Evolutionary conservation across 2,888 invertebrate species (phyloP).

Genomic region (Diadromus collaris): DNA sequence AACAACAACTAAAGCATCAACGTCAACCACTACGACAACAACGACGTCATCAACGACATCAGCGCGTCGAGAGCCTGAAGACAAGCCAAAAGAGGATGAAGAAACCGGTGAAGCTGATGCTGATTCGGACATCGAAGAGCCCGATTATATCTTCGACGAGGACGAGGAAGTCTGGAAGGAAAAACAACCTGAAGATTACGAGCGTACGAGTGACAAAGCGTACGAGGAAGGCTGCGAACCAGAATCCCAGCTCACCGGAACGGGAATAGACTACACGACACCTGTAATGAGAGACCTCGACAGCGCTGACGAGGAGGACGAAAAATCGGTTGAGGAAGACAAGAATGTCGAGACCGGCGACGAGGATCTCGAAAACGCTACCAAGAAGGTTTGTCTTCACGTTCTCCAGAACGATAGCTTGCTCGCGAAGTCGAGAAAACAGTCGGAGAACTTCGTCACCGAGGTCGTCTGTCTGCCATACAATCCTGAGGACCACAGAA

Average conservation of each 20-base stretch:
- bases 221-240: conserved; percentile 43
- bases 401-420: conserved; percentile 50
- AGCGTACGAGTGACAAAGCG: conserved; percentile 13
- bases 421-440: conserved; percentile 29
- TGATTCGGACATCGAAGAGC: conserved; percentile 30
- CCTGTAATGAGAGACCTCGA: conserved; percentile 23
- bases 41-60: conserved; percentile 6
- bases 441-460: conserved; percentile 48
- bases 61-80: not conserved
- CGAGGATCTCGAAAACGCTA: conserved; percentile 52
- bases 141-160: conserved; percentile 56
- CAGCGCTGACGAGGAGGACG: conserved; percentile 13
- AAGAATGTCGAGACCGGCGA: conserved; percentile 39
- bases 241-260: conserved; percentile 9
- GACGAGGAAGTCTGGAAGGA: conserved; percentile 64
- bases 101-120: conserved; percentile 14
- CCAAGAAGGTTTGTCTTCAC: conserved; percentile 66
- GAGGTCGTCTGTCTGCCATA: conserved; percentile 56
- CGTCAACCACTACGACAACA: not conserved
- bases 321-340: not conserved
- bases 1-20: not conserved
- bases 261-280: conserved; percentile 26
- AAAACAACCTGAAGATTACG: conserved; percentile 43
- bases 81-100: not conserved
- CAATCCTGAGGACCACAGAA: conserved; percentile 27